Evolutionary conservation across 2,888 invertebrate species (phyloP).

Genomic region (Rambutsinella grinnellia): DNA sequence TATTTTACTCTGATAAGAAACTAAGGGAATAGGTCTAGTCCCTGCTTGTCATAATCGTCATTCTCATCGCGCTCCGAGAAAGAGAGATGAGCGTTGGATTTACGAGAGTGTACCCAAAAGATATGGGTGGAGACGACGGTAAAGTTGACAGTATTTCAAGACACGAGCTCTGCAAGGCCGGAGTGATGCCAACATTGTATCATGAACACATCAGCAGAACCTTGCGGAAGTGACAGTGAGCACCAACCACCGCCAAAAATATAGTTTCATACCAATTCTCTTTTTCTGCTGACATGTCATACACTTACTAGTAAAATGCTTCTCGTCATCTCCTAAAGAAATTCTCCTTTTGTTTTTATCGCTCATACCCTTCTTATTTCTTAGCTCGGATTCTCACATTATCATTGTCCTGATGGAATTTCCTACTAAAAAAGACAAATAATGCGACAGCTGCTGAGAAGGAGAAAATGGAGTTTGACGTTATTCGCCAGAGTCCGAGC

Average conservation of each 20-base stretch:
- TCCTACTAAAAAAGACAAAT: constrained; percentile 9
- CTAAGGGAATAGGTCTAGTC: background rate
- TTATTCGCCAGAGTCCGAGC: too few relatives aligned
- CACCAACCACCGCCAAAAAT: too few relatives aligned
- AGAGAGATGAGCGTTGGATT: background rate
- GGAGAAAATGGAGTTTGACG: constrained; percentile 42
- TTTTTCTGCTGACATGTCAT: background rate
- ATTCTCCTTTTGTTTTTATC: too few relatives aligned
- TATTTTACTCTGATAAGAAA: constrained; percentile 1
- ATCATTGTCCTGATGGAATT: constrained; percentile 13
- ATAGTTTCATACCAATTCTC: too few relatives aligned
- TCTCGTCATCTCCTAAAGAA: too few relatives aligned
- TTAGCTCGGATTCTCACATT: constrained; percentile 6
- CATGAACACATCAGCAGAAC: background rate
- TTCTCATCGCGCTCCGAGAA: constrained; percentile 3
- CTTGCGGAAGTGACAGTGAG: too few relatives aligned
- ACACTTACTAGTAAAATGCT: background rate
- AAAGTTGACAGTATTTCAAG: constrained; percentile 19
- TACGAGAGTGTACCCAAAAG: constrained; percentile 18
- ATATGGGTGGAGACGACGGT: background rate
- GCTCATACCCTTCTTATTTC: background rate
- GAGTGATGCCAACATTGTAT: background rate
- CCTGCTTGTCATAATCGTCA: constrained; percentile 15
- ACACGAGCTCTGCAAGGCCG: background rate
- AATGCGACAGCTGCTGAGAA: constrained; percentile 25